Conservation (phyloP, 2,113 vertebrate genomes). For the Saiga tatarica region DNA sequence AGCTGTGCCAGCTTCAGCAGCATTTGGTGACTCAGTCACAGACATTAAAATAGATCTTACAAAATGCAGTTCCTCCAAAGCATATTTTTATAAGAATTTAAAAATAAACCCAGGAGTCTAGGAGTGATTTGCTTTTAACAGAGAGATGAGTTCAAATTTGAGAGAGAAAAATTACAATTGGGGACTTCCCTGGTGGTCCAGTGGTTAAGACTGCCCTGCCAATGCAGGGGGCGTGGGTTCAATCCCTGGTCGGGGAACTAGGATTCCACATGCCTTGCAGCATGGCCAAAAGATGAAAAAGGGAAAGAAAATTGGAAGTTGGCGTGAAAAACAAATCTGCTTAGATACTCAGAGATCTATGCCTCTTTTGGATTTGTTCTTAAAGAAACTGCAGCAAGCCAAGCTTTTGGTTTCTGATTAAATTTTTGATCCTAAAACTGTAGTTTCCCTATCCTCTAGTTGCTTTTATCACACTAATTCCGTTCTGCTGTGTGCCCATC, state of each 20-base stretch:
- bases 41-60: slow-evolving; percentile 59
- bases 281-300: background rate
- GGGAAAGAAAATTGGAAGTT: background rate
- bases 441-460: background rate
- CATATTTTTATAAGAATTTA: slow-evolving; percentile 61
- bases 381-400: background rate
- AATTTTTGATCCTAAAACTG: background rate
- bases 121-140: slow-evolving; percentile 49
- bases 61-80: slow-evolving; percentile 63
- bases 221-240: background rate
- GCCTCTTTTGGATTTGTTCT: background rate
- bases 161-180: slow-evolving; percentile 32
- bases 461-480: background rate
- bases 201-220: background rate
- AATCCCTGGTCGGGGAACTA: background rate
- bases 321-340: background rate
- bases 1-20: slow-evolving; percentile 29
- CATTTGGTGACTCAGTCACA: slow-evolving; percentile 53
- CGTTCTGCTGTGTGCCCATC: background rate
- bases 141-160: slow-evolving; percentile 59
- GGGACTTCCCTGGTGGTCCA: background rate
- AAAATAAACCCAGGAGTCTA: slow-evolving; percentile 55
- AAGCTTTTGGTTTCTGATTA: background rate
- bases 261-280: background rate
- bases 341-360: background rate